Conservation (phyloP, 1,140 invertebrate genomes). For the Armadillidium nasatum region DNA sequence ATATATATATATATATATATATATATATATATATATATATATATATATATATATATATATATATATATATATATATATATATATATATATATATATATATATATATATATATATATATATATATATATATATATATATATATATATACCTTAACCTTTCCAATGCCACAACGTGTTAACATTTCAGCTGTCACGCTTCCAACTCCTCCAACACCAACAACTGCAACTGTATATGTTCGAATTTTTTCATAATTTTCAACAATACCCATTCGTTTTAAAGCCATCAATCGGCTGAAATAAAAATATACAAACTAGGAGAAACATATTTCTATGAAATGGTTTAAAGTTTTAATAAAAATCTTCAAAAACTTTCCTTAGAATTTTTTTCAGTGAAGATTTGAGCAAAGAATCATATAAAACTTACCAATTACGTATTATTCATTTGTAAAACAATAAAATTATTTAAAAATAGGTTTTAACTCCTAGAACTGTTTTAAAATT, state of each 20-base stretch:
- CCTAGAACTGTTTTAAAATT: no score
- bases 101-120: background rate
- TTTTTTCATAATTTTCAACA: constrained; percentile 96
- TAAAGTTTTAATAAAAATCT: no score
- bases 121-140: background rate
- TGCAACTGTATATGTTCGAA: constrained; percentile 82
- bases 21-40: background rate
- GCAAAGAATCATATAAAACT: no score
- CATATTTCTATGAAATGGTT: no score
- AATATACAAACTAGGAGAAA: background rate
- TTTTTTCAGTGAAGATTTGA: no score
- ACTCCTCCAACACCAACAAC: constrained; percentile 98
- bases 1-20: background rate
- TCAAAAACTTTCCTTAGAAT: no score
- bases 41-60: no score
- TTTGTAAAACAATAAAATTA: no score
- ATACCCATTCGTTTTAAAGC: constrained; percentile 98
- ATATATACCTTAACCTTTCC: constrained; percentile 70
- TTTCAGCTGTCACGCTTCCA: constrained; percentile 98
- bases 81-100: background rate
- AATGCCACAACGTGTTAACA: constrained; percentile 96
- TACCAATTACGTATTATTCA: no score
- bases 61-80: background rate
- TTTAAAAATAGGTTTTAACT: no score
- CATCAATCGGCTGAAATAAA: constrained; percentile 83